Conservation (phyloP, 2,888 invertebrate genomes). For the Villa cingulata region DNA sequence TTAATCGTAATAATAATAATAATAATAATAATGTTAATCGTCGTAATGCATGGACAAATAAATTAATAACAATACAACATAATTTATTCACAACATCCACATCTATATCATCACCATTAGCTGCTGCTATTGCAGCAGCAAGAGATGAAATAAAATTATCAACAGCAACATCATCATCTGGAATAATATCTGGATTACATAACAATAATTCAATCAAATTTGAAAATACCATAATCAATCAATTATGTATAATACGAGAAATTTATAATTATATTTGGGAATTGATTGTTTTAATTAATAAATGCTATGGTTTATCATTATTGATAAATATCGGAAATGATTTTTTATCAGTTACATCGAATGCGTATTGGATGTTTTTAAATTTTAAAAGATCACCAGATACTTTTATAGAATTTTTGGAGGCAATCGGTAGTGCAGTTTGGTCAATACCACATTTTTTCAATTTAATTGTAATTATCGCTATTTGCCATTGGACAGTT, state of each 20-base stretch:
- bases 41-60: neutral
- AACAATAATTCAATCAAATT: no score
- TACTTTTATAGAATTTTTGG: conserved; percentile 18
- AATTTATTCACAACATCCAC: conserved; percentile 3
- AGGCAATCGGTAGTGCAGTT: conserved; percentile 21
- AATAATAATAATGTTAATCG: no score
- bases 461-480: conserved; percentile 25
- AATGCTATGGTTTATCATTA: conserved; percentile 28
- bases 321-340: conserved; percentile 30
- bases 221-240: neutral
- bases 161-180: no score
- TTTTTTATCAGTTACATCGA: conserved; percentile 30
- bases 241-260: conserved; percentile 22
- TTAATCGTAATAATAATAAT: no score
- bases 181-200: no score
- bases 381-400: conserved; percentile 18
- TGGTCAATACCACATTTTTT: conserved; percentile 28
- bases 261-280: conserved; percentile 30
- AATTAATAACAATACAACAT: neutral
- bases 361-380: conserved; percentile 32
- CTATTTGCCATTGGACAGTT: conserved; percentile 26
- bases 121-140: no score
- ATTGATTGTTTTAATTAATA: conserved; percentile 23
- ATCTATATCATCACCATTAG: neutral
- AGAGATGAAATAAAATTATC: no score